A percentile compares a stretch with the other conserved stretches of the same genome.
Evolutionary conservation across 2,888 invertebrate species (phyloP).

Genomic region (Acanthosepion pharaonis): DNA sequence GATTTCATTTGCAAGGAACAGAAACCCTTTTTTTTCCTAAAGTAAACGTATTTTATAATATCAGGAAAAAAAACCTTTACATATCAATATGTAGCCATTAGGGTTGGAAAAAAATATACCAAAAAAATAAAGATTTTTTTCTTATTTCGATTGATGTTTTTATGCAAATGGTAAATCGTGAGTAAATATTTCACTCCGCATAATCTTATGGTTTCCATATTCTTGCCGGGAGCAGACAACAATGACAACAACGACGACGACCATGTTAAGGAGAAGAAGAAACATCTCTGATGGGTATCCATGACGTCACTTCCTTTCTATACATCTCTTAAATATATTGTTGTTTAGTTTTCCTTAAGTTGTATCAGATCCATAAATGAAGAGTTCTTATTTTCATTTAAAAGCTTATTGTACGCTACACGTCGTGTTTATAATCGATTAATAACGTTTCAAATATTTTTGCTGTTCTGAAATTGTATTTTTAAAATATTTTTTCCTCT

Average conservation of each 20-base stretch:
- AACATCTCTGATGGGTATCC: background rate
- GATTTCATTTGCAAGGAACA: background rate
- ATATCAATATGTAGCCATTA: background rate
- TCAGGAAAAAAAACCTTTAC: background rate
- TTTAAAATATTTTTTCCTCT: too few relatives aligned
- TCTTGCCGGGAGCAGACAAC: background rate
- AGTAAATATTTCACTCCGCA: background rate
- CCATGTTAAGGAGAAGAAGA: background rate
- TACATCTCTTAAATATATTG: background rate
- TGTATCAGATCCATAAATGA: background rate
- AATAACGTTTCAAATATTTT: background rate
- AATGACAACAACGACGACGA: background rate
- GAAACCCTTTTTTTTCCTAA: background rate
- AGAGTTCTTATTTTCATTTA: background rate
- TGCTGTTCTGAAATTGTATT: too few relatives aligned
- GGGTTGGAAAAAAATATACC: conserved; percentile 18
- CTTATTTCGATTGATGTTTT: background rate
- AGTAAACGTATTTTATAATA: background rate
- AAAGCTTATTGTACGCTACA: background rate
- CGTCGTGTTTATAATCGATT: background rate
- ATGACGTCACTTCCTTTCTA: background rate
- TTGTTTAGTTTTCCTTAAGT: background rate
- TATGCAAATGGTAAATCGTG: background rate
- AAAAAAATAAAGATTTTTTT: conserved; percentile 21
- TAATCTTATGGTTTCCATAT: background rate